Conservation (phyloP, 2,888 invertebrate genomes). For the Ramazzottius varieornatus region DNA sequence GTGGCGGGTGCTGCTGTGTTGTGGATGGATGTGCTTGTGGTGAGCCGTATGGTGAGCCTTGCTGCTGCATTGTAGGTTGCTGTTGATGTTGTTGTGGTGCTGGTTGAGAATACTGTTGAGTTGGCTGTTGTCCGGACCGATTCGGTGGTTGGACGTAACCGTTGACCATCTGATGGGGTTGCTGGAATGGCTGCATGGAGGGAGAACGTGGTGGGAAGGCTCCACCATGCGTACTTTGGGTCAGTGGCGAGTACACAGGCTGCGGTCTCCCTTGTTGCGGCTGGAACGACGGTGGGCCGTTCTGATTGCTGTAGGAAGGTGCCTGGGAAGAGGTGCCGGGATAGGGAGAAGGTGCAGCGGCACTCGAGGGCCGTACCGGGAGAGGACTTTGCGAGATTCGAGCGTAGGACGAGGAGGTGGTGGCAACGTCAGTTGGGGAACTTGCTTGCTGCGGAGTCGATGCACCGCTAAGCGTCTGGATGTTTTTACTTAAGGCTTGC, state of each 20-base stretch:
- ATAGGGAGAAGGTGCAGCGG: background rate
- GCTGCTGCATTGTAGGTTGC: background rate
- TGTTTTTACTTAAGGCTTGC: background rate
- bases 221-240: background rate
- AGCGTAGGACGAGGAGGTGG: background rate
- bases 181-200: background rate
- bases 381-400: slow-evolving; percentile 1
- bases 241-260: background rate
- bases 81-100: background rate
- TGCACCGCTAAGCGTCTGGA: background rate
- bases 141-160: background rate
- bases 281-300: background rate
- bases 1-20: background rate
- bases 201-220: background rate
- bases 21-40: background rate
- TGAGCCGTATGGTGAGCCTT: too few species aligned
- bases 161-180: background rate
- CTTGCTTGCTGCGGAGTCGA: background rate
- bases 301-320: background rate
- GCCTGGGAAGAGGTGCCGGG: background rate
- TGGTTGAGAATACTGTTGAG: background rate
- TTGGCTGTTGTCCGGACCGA: background rate
- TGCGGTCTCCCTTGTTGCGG: background rate
- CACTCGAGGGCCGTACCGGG: background rate
- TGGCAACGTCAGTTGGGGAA: too few species aligned